Percentiles rank a stretch among this genome's conserved stretches.
Conservation (phyloP, 2,797 vertebrate genomes). For the Ceryle rudis region DNA sequence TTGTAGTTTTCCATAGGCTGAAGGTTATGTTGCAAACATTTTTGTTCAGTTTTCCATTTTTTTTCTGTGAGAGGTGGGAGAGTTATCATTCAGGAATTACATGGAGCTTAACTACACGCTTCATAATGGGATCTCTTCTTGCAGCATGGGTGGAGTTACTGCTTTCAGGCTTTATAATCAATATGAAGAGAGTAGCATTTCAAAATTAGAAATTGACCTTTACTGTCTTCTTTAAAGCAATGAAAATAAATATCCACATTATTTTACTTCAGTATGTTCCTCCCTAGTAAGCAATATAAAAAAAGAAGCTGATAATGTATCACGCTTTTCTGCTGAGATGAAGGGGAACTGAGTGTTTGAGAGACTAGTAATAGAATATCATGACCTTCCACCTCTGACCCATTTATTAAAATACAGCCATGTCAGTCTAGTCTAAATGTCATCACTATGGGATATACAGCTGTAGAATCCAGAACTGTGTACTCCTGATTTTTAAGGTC, state of each 20-base stretch:
- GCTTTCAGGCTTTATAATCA: neutral
- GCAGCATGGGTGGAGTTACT: neutral
- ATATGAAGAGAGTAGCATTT: conserved; percentile 14
- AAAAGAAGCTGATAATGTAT: neutral
- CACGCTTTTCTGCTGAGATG: neutral
- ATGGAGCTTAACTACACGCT: neutral
- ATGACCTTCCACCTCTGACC: conserved; percentile 28
- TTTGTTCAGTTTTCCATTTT: neutral
- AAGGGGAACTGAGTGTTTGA: neutral
- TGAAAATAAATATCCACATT: conserved; percentile 27
- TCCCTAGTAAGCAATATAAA: neutral
- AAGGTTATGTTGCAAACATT: neutral
- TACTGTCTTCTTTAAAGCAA: conserved; percentile 32
- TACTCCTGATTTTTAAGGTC: neutral
- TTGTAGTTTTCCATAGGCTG: neutral
- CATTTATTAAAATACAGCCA: neutral
- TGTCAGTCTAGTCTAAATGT: neutral
- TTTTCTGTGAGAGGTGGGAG: neutral
- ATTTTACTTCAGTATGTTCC: neutral
- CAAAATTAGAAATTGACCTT: conserved; percentile 40
- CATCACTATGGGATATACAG: neutral
- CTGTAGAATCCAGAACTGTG: neutral
- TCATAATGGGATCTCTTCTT: neutral
- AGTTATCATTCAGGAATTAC: neutral
- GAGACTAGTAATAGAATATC: neutral